Base-by-base conservation (phyloP, 2,888 invertebrate genomes). In the Gryllus longicercus region DNA sequence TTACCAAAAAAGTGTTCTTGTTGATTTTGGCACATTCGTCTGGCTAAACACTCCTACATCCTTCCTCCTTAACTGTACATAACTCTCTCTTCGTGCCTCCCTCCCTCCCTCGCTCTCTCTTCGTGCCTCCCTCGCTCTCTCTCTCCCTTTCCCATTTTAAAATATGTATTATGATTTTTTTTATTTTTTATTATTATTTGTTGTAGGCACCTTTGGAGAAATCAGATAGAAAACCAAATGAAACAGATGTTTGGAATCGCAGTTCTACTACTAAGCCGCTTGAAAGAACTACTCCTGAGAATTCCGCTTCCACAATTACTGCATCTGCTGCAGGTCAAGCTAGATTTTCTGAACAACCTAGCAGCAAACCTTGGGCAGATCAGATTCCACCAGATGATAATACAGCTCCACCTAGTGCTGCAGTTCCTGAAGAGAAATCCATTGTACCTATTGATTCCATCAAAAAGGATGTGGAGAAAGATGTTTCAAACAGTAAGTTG, bases 281-380 rank as follows among this genome's bases (percentile, higher is more conserved):
- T 50, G 80, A 80, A 76, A 74, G 78, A 18, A 51, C 51, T 51
- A 49, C 49, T 18, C 75, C 76, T 4, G 50, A 78, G 21, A 78
- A 14, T n/a, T 18, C 63, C 12, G 1, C n/a, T 63, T 38, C 38
- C 38, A 8, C 38, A 8, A 79, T 25, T 11, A 25, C 14, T 75
- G 76, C 16, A 38, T 38, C 38, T 38, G 38, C 38, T 38, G 8
- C 38, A 5, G 63, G 14, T 0, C 63, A 14, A 14, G 16, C 63
- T 63, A 14, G 63, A n/a, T 63, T 63, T n/a, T n/a, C 63, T 63
- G 63, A 63, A 14, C 75, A 76, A 51, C 77, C 63, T 51, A 63
- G 79, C 75, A 78, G 77, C 50, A 82, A 81, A 76, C 76, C 79
- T n/a, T 82, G 82, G 82, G 81, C 79, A 10, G 82, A 82, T 75